phyloP scores from a whole-genome alignment of 2,888 invertebrate species.

The Charanyca ferruginea region DNA sequence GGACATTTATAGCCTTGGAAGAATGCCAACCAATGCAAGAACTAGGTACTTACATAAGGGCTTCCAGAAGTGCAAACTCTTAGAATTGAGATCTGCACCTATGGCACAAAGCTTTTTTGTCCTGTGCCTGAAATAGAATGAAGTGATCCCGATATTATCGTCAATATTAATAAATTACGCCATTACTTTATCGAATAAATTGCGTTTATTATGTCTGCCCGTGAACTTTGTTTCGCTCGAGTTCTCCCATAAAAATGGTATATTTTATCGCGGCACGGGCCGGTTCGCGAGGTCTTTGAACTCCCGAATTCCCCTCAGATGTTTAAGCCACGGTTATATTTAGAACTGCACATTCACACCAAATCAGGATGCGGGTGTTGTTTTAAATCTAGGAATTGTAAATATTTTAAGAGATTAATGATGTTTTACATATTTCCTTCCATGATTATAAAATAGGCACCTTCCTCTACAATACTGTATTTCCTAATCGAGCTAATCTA shows the following conservation, averaged over 20 bases:
- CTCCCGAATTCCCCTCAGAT: conserved; percentile 86
- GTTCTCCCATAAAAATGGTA: conserved; percentile 74
- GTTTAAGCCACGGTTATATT: conserved; percentile 81
- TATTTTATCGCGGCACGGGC: conserved; percentile 76
- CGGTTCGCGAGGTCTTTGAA: conserved; percentile 89
- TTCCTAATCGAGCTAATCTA: not conserved
- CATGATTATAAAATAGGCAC: conserved; percentile 4
- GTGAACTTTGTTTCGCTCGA: conserved; percentile 77
- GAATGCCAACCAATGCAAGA: conserved; percentile 76
- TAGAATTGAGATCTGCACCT: conserved; percentile 48
- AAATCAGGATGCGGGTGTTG: conserved; percentile 71
- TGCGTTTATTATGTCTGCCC: conserved; percentile 66
- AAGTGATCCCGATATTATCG: not conserved
- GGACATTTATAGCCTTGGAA: conserved; percentile 83
- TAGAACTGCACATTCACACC: conserved; percentile 86
- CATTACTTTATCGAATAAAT: conserved; percentile 15
- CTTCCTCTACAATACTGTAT: too few relatives aligned
- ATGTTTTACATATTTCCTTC: conserved; percentile 18
- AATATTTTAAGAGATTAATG: conserved; percentile 43
- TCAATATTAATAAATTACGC: too few relatives aligned
- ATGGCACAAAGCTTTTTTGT: conserved; percentile 46
- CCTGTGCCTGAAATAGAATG: conserved; percentile 28
- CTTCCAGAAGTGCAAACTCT: conserved; percentile 60
- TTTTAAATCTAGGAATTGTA: conserved; percentile 71
- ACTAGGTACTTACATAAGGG: conserved; percentile 74